Percentiles rank a stretch among this genome's conserved stretches.
These are phyloP conservation scores for Neelides sp. DNA, from an alignment of 1,140 invertebrate genomes.

Conservation along the genomic window DNA sequence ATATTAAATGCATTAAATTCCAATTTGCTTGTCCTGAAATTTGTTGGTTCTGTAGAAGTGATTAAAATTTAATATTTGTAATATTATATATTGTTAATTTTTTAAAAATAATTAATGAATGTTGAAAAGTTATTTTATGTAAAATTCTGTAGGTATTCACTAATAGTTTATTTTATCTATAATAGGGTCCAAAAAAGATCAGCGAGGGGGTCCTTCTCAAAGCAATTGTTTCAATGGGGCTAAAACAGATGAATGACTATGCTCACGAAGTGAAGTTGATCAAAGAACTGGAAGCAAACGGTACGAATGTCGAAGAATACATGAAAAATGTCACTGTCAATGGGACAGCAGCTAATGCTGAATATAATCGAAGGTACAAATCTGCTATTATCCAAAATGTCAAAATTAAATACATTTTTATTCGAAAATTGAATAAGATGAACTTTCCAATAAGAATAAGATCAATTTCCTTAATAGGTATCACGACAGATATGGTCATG, in stretches of 20 bases:
- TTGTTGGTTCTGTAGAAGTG: no score
- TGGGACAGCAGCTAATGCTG: constrained; percentile 4
- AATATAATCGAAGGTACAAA: constrained; percentile 15
- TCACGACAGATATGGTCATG: constrained; percentile 2
- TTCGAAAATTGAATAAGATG: no score
- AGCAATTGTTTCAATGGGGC: constrained; percentile 17
- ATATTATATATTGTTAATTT: no score
- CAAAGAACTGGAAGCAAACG: constrained; percentile 25
- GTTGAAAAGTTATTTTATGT: background rate
- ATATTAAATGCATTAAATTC: no score
- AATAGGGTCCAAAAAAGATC: constrained; percentile 14
- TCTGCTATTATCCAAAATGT: no score
- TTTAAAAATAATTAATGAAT: background rate
- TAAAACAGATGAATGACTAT: constrained; percentile 24
- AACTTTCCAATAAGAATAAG: no score
- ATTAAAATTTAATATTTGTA: no score
- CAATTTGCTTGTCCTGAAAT: no score
- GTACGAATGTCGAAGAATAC: constrained; percentile 24
- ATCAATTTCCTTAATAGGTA: constrained; percentile 2
- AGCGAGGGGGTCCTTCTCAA: constrained; percentile 23
- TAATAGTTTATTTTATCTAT: background rate
- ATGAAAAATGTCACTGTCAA: constrained; percentile 17
- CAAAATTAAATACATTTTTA: no score
- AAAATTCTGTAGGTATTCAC: no score
- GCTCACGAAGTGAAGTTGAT: constrained; percentile 27